A percentile compares a stretch with the other conserved stretches of the same genome.
Evolutionary conservation across 2,888 invertebrate species (phyloP).

Genomic region (Chymomyza fuscimana): DNA sequence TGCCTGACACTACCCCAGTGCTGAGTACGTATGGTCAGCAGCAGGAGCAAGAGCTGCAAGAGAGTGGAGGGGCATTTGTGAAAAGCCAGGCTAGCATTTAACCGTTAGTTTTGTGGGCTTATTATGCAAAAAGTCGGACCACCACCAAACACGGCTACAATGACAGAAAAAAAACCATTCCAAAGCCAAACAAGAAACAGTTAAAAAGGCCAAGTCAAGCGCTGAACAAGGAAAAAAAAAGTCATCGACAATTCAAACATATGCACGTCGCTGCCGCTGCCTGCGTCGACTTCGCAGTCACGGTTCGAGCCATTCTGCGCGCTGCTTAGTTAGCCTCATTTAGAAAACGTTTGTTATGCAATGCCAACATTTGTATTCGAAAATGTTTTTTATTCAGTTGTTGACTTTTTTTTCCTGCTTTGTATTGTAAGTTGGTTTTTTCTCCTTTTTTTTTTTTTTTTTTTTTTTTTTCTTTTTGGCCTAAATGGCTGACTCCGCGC

Average conservation of each 20-base stretch:
- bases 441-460: constrained; percentile 33
- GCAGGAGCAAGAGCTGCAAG: too few relatives aligned
- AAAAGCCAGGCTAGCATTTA: constrained; percentile 58
- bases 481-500: constrained; percentile 64
- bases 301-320: constrained; percentile 16
- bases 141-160: constrained; percentile 47
- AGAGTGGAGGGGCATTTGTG: neutral
- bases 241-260: constrained; percentile 74
- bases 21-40: constrained; percentile 16
- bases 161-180: constrained; percentile 29
- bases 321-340: constrained; percentile 73
- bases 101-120: constrained; percentile 75
- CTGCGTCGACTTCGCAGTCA: constrained; percentile 11
- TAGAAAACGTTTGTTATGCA: constrained; percentile 77
- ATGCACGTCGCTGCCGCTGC: constrained; percentile 47
- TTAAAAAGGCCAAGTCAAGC: constrained; percentile 50
- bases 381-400: constrained; percentile 73
- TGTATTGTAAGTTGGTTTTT: constrained; percentile 12
- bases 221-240: constrained; percentile 64
- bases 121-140: constrained; percentile 73
- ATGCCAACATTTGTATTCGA: constrained; percentile 77
- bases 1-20: constrained; percentile 49
- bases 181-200: constrained; percentile 67
- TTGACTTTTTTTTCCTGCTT: constrained; percentile 47
- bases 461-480: constrained; percentile 55